Evolutionary conservation across 2,888 invertebrate species (phyloP).

Genomic region (Allolobophora icterica): DNA sequence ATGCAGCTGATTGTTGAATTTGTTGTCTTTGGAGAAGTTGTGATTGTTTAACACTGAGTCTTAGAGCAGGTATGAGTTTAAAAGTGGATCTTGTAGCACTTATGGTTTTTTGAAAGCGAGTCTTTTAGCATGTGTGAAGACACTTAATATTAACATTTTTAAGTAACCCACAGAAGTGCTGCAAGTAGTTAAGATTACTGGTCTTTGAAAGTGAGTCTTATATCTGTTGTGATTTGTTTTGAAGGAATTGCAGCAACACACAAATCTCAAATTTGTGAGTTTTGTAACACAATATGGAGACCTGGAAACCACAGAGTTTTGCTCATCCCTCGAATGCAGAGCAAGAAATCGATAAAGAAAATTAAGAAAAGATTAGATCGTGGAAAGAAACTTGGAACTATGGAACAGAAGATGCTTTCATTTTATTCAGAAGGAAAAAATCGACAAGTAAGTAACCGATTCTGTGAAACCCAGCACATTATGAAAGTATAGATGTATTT

Average conservation of each 20-base stretch:
- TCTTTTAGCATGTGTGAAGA: background rate
- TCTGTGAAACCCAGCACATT: background rate
- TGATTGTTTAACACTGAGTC: background rate
- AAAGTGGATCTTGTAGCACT: background rate
- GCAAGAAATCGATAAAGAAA: slow-evolving; percentile 4
- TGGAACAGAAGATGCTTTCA: background rate
- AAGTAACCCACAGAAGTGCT: no score
- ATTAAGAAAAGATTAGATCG: background rate
- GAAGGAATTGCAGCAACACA: background rate
- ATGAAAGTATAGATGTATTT: background rate
- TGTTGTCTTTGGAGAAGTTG: background rate
- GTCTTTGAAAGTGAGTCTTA: no score
- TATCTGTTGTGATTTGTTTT: background rate
- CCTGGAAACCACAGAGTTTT: slow-evolving; percentile 14
- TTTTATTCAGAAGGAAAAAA: slow-evolving; percentile 22
- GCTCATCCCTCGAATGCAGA: slow-evolving; percentile 24
- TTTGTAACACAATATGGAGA: slow-evolving; percentile 24
- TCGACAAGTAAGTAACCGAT: slow-evolving; percentile 2
- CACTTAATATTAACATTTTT: no score
- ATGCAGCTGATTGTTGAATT: background rate
- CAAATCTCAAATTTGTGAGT: slow-evolving; percentile 22
- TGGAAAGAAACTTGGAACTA: background rate
- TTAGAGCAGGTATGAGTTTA: background rate
- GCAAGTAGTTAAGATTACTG: no score
- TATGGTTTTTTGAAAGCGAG: background rate